These are phyloP conservation scores for Acholoe squamosa DNA, from an alignment of 2,888 invertebrate genomes.

Conservation along the genomic window DNA sequence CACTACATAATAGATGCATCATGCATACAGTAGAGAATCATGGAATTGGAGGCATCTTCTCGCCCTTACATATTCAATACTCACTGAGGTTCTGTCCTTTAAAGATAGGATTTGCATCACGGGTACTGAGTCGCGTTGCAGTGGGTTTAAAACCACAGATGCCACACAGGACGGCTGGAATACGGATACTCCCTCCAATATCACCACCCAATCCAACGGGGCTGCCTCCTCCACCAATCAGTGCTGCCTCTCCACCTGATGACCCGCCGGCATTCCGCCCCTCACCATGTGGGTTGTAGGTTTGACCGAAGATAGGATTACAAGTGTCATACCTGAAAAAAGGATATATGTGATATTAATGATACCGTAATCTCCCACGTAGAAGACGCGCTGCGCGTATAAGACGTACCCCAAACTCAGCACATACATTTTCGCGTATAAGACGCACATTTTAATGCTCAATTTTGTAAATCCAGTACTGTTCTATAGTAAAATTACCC, in stretches of 20 bases:
- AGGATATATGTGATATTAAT: too few relatives aligned
- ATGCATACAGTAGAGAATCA: too few relatives aligned
- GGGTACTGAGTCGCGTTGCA: slow-evolving; percentile 74
- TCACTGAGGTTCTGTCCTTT: slow-evolving; percentile 54
- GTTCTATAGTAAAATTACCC: too few relatives aligned
- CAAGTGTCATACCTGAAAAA: slow-evolving; percentile 67
- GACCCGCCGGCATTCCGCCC: slow-evolving; percentile 83
- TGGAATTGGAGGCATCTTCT: too few relatives aligned
- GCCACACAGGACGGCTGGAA: slow-evolving; percentile 84
- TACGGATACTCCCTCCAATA: slow-evolving; percentile 84
- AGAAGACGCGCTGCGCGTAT: too few relatives aligned
- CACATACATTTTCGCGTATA: too few relatives aligned
- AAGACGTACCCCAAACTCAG: too few relatives aligned
- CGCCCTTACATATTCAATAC: background rate
- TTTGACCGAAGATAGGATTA: slow-evolving; percentile 77
- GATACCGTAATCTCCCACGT: too few relatives aligned
- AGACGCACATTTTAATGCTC: too few relatives aligned
- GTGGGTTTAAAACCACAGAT: slow-evolving; percentile 84
- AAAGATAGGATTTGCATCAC: slow-evolving; percentile 46
- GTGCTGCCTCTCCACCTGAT: slow-evolving; percentile 83
- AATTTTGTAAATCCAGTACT: too few relatives aligned
- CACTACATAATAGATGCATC: too few relatives aligned
- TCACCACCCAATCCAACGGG: slow-evolving; percentile 83
- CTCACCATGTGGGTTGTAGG: slow-evolving; percentile 83
- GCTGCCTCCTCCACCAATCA: slow-evolving; percentile 83